Percentiles rank a stretch among this genome's conserved stretches.
Evolutionary conservation across 2,888 invertebrate genomes (phyloP).

Genomic region (Acanthococcus lagerstroemiae): DNA sequence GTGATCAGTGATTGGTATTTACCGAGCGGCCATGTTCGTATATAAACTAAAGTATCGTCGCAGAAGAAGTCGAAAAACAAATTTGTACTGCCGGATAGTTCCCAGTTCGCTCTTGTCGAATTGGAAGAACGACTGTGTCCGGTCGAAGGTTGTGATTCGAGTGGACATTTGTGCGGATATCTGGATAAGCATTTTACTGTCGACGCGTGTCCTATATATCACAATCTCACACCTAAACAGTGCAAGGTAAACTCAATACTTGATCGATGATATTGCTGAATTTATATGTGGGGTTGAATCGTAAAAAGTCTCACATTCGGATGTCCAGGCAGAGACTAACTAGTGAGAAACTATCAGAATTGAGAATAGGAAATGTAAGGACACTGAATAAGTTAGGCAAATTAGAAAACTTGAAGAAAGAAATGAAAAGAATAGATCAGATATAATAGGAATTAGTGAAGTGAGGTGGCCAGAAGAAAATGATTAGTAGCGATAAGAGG

Average conservation of each 20-base stretch:
- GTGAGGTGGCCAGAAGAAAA: too few species aligned
- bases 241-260: slow-evolving; percentile 48
- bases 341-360: too few species aligned
- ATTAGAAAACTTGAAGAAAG: too few species aligned
- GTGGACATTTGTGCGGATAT: slow-evolving; percentile 75
- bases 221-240: slow-evolving; percentile 66
- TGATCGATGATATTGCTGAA: neutral
- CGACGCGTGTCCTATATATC: slow-evolving; percentile 85
- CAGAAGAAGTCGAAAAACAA: slow-evolving; percentile 34
- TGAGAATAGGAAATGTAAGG: neutral
- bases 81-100: slow-evolving; percentile 19
- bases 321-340: too few species aligned
- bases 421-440: too few species aligned
- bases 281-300: neutral
- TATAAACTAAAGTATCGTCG: too few species aligned
- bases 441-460: too few species aligned
- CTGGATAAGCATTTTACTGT: slow-evolving; percentile 73
- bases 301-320: too few species aligned
- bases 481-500: too few species aligned
- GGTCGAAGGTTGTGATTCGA: slow-evolving; percentile 73
- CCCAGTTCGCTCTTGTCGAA: slow-evolving; percentile 22
- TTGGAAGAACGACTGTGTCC: slow-evolving; percentile 66
- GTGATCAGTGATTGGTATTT: neutral
- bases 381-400: neutral
- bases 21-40: too few species aligned